These are phyloP conservation scores for Trimorus sp. DNA, from an alignment of 2,888 invertebrate genomes.

Conservation along the genomic window DNA sequence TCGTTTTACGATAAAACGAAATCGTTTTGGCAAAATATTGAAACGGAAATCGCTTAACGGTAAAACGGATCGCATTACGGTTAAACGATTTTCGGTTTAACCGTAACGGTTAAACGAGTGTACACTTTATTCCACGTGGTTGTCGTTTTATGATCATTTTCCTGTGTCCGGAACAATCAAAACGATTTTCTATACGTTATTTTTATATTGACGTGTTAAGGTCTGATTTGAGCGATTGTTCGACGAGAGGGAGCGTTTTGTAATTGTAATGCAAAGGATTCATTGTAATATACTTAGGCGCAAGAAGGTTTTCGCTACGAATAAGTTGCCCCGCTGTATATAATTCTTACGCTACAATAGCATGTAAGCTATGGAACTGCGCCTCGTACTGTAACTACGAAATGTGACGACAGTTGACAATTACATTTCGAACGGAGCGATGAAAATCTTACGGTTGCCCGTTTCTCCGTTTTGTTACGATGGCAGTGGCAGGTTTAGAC, in stretches of 20 bases:
- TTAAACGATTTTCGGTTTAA: too few relatives aligned
- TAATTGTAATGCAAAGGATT: conserved; percentile 41
- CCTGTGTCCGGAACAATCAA: conserved; percentile 17
- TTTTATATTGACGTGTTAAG: conserved; percentile 16
- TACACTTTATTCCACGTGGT: too few relatives aligned
- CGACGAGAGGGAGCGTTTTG: conserved; percentile 5
- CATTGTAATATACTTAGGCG: conserved; percentile 76
- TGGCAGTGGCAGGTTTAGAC: too few relatives aligned
- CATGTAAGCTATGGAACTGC: conserved; percentile 74
- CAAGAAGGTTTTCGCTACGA: conserved; percentile 74
- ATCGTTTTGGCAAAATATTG: too few relatives aligned
- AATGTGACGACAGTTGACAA: conserved; percentile 34
- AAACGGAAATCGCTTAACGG: too few relatives aligned
- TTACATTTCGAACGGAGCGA: conserved; percentile 39
- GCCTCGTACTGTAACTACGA: conserved; percentile 64
- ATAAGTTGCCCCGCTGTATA: conserved; percentile 78
- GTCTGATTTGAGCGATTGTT: background rate
- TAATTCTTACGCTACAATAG: conserved; percentile 74
- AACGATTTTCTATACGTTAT: conserved; percentile 19
- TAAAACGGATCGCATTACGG: too few relatives aligned
- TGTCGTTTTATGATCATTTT: conserved; percentile 5
- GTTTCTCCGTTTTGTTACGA: conserved; percentile 71
- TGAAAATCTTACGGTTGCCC: conserved; percentile 58
- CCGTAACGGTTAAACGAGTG: too few relatives aligned
- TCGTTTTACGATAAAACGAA: too few relatives aligned